Conservation (phyloP, 2,113 vertebrate species). For the Siphamia tubifer region DNA sequence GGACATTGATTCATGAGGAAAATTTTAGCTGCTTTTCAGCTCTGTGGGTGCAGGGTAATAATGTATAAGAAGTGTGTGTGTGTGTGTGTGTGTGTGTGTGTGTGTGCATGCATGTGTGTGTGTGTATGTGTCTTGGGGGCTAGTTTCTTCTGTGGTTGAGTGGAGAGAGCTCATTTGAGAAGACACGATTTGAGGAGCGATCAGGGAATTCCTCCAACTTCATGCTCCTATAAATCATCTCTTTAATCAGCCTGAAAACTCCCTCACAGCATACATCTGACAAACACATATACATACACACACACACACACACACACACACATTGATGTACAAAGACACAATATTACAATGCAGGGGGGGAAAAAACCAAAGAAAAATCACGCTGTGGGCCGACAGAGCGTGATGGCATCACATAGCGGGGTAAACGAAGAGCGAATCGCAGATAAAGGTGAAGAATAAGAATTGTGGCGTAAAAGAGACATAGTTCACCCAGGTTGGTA, state of each 20-base stretch:
- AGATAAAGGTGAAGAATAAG: slow-evolving; percentile 47
- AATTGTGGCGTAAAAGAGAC: slow-evolving; percentile 36
- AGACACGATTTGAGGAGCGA: slow-evolving; percentile 65
- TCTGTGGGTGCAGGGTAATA: not conserved
- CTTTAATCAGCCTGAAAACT: slow-evolving; percentile 75
- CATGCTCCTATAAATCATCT: slow-evolving; percentile 75
- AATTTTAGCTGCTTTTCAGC: not conserved
- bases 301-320: slow-evolving; percentile 4
- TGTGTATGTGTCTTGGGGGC: slow-evolving; percentile 26
- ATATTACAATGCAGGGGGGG: slow-evolving; percentile 29
- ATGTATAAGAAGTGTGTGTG: not conserved
- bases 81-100: not conserved
- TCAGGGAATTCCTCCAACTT: slow-evolving; percentile 72
- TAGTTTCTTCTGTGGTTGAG: slow-evolving; percentile 52
- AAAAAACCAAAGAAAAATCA: not conserved
- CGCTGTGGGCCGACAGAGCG: slow-evolving; percentile 32
- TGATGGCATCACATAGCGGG: slow-evolving; percentile 29
- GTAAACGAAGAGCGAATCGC: slow-evolving; percentile 33
- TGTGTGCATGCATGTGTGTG: no score
- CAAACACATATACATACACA: slow-evolving; percentile 44
- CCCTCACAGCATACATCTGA: slow-evolving; percentile 52
- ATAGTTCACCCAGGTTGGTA: slow-evolving; percentile 54
- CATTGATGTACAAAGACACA: no score
- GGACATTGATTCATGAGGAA: not conserved
- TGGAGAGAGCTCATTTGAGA: slow-evolving; percentile 60